Evolutionary conservation across 2,797 vertebrate genomes (phyloP).

Genomic region (Echiichthys vipera): DNA sequence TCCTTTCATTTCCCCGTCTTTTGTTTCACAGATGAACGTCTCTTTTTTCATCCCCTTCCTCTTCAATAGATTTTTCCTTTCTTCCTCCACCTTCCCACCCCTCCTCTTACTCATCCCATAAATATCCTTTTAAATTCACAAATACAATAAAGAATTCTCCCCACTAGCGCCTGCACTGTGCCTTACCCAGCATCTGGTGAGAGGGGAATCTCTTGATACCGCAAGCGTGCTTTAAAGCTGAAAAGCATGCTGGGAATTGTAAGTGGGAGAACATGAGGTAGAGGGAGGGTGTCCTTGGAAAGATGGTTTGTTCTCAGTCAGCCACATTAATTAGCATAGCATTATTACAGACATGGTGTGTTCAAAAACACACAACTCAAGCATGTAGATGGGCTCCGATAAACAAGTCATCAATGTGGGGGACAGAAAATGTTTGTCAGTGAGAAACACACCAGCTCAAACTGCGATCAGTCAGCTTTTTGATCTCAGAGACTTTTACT

Average conservation of each 20-base stretch:
- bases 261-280: slow-evolving; percentile 73
- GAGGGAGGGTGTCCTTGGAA: slow-evolving; percentile 82
- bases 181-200: slow-evolving; percentile 70
- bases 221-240: slow-evolving; percentile 76
- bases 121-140: slow-evolving; percentile 79
- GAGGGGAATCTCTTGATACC: slow-evolving; percentile 77
- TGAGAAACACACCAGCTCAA: slow-evolving; percentile 11
- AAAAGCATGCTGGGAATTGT: slow-evolving; percentile 82
- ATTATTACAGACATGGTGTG: slow-evolving; percentile 71
- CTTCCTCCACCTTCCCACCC: slow-evolving; percentile 27
- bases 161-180: slow-evolving; percentile 48
- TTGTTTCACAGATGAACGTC: slow-evolving; percentile 64
- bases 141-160: slow-evolving; percentile 73
- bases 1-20: slow-evolving; percentile 66
- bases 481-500: slow-evolving; percentile 40
- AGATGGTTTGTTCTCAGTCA: slow-evolving; percentile 76
- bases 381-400: slow-evolving; percentile 38
- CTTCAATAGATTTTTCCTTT: slow-evolving; percentile 58
- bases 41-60: slow-evolving; percentile 35
- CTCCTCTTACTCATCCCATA: slow-evolving; percentile 50
- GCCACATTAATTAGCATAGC: slow-evolving; percentile 81
- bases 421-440: slow-evolving; percentile 23
- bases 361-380: slow-evolving; percentile 57
- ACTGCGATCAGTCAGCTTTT: slow-evolving; percentile 41
- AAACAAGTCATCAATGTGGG: slow-evolving; percentile 45